Evolutionary conservation across 1,140 invertebrate genomes (phyloP), one percentile per base, ranked within the genome.

Genomic region (Platyscapa corneri): DNA sequence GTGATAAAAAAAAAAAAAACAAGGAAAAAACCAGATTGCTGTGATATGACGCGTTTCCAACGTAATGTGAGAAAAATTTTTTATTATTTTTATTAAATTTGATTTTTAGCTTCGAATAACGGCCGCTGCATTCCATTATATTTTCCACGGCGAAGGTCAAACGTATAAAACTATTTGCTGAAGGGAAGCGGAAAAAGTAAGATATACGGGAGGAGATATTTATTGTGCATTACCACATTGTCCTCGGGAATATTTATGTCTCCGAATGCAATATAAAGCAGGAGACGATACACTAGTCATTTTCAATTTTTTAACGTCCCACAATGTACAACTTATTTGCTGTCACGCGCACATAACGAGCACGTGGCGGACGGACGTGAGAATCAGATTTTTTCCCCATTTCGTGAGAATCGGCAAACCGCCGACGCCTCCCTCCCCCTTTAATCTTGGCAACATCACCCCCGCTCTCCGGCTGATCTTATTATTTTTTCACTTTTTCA

Each of bases 361-460:
- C 80, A 83, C 85, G 80, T 86, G 85, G 39, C 42, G 30, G 34
- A 32, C 42, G 30, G 34, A 86, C 85, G 85, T 86, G 85, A 86
- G 85, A 86, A 86, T 86, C 84, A 65, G 85, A 86, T 78, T 86
- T 85, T 78, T 79, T 79, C 75, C 80, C 80, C 75, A 70, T 60
- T 81, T 60, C 72, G 84, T 82, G 74, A 86, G 75, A 86, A 83
- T 85, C 39, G 27, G 32, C 23, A 0, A 18, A 20, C 20, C 70
- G 30, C 84, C 12, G 16, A 46, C 34, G 27, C 27, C 42, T 39
- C 30, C 18, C 32, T 42, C 65, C 42, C 23, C 42, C n/a, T 49
- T 46, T 67, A 16, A 56, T 53, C 20, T 27, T 56, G 10, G 34
- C 0, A 75, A 23, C 27, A 2, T 0, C 42, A 32, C 34, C 81